A percentile compares a stretch with the other conserved stretches of the same genome.
Conservation (phyloP, 2,888 invertebrate species). For the Seira ritae region DNA sequence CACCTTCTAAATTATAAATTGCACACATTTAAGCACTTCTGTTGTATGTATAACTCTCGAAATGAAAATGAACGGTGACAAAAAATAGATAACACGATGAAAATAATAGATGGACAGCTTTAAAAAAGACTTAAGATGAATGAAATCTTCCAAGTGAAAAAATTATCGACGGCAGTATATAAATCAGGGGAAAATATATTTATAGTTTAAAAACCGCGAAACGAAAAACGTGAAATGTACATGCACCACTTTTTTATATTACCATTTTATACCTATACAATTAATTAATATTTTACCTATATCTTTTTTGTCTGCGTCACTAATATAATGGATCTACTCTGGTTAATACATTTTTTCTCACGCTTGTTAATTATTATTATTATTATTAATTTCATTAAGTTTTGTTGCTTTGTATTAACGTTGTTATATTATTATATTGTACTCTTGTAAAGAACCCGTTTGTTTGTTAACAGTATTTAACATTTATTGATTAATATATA, state of each 20-base stretch:
- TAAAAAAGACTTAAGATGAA: no score
- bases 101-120: no score
- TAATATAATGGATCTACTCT: not conserved
- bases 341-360: slow-evolving; percentile 34
- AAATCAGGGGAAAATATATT: no score
- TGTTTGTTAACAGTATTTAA: slow-evolving; percentile 62
- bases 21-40: no score
- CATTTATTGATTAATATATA: slow-evolving; percentile 51
- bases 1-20: no score
- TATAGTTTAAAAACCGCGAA: not conserved
- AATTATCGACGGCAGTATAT: not conserved
- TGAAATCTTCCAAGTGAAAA: no score
- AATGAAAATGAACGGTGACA: no score
- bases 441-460: slow-evolving; percentile 35
- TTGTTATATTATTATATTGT: slow-evolving; percentile 41
- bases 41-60: no score
- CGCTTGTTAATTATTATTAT: slow-evolving; percentile 29
- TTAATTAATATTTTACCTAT: no score
- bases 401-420: slow-evolving; percentile 61
- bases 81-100: no score
- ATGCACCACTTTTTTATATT: not conserved
- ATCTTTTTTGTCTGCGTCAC: not conserved
- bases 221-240: not conserved
- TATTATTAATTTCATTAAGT: slow-evolving; percentile 44
- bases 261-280: not conserved